Percentiles rank a stretch among this genome's conserved stretches.
Evolutionary conservation across 2,888 invertebrate genomes (phyloP).

Genomic region (Hipparchia semele): DNA sequence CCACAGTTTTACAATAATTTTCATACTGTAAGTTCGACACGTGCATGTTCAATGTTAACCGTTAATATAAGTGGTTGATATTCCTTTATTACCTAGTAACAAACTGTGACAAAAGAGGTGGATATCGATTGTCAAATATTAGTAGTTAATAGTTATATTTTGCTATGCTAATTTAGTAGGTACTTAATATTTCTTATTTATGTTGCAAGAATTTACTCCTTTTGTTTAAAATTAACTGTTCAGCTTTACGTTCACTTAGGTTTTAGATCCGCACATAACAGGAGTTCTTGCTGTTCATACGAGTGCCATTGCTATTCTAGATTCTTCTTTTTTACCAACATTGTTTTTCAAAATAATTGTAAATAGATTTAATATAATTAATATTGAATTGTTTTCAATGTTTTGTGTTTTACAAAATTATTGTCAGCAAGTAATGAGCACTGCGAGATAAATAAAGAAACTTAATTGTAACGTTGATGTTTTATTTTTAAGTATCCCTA

Average conservation of each 20-base stretch:
- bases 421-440: slow-evolving; percentile 69
- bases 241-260: slow-evolving; percentile 36
- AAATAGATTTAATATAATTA: slow-evolving; percentile 50
- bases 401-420: slow-evolving; percentile 66
- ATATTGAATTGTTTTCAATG: slow-evolving; percentile 56
- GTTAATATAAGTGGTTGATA: slow-evolving; percentile 1
- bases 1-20: slow-evolving; percentile 1
- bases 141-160: slow-evolving; percentile 38
- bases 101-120: slow-evolving; percentile 12
- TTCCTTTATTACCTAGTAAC: not conserved
- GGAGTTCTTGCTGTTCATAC: slow-evolving; percentile 39
- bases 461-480: slow-evolving; percentile 51
- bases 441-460: slow-evolving; percentile 73
- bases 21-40: not conserved
- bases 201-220: slow-evolving; percentile 32
- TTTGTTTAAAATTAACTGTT: slow-evolving; percentile 34
- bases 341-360: slow-evolving; percentile 54
- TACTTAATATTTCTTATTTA: slow-evolving; percentile 48
- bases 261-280: slow-evolving; percentile 38
- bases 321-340: slow-evolving; percentile 44
- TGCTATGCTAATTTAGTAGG: slow-evolving; percentile 45
- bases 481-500: not conserved
- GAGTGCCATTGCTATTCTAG: slow-evolving; percentile 61
- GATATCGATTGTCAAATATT: slow-evolving; percentile 29
- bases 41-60: not conserved